Base-by-base conservation (phyloP, 1,140 invertebrate species). In the Eupristina koningsbergeri region DNA sequence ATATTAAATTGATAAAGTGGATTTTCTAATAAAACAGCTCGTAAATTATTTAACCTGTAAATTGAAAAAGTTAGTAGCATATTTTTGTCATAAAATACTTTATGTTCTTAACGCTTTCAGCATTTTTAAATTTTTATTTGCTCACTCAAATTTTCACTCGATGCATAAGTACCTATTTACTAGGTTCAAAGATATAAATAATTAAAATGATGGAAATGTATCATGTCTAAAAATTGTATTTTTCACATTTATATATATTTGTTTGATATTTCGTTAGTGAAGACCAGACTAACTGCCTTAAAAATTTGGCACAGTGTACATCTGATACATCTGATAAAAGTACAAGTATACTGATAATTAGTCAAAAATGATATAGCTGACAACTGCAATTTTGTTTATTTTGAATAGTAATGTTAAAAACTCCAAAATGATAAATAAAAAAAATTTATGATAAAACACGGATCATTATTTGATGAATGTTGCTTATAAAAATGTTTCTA, bases 81-180 rank as follows among this genome's bases (percentile, higher is more conserved):
- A 67, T 67, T 67, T 64, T 67, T 31, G 64, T 67, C 64, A 67
- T 67, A 67, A 67, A 67, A 67, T 36, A 67, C 15, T 67, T 67
- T 67, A 67, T 67, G 31, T 67, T 22, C 64, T 67, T 67, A 67
- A 67, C 36, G 64, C 64, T 67, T 67, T 67, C 15, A 39, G 34
- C 13, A 67, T 67, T 67, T 67, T 19, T 19, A 36, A 67, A 67
- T 67, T 67, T 67, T 67, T 67, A 36, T 67, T 34, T 19, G 17
- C 31, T 67, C 31, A 67, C 64, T 67, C 8, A 19, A 36, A 17
- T 19, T 3, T 15, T 67, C 31, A 67, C 64, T 67, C 8, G 34
- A 36, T 6, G 15, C 31, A 36, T 67, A 67, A 67, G 22, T 13
- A 67, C 1, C 22, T 58, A 58, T 9, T 58, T 67, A 13, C 34